Evolutionary conservation across 2,888 invertebrate genomes (phyloP).

Genomic region (Agrochola litura): DNA sequence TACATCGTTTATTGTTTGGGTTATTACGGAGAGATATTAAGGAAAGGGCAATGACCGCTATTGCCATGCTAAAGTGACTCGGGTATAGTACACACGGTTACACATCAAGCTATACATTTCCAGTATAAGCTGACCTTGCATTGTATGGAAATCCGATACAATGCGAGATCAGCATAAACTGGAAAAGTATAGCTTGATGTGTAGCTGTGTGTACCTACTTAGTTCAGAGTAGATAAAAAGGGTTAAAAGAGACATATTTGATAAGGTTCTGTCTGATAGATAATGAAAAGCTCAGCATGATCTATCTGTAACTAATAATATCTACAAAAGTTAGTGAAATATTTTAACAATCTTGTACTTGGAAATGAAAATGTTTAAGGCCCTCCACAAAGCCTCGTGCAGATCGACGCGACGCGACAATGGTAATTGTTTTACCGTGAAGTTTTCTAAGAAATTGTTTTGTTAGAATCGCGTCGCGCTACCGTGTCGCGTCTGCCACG

Average conservation of each 20-base stretch:
- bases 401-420: no score
- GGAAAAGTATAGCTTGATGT: no score
- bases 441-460: no score
- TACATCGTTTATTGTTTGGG: no score
- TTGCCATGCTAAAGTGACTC: not conserved
- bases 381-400: not conserved
- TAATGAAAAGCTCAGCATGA: not conserved
- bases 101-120: no score
- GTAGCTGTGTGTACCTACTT: not conserved
- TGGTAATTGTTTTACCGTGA: no score
- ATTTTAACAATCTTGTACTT: not conserved
- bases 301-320: not conserved
- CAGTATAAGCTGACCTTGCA: no score
- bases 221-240: not conserved
- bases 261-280: not conserved
- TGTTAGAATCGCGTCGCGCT: no score
- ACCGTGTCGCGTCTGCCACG: no score
- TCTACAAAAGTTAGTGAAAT: not conserved
- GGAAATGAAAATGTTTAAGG: not conserved
- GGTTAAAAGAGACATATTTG: not conserved
- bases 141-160: no score
- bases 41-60: not conserved
- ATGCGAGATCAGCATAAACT: no score
- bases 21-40: not conserved
- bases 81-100: not conserved